Evolutionary conservation across 2,113 vertebrate genomes (phyloP), one percentile per base, ranked within the genome.

Genomic region (Anguilla japonica): DNA sequence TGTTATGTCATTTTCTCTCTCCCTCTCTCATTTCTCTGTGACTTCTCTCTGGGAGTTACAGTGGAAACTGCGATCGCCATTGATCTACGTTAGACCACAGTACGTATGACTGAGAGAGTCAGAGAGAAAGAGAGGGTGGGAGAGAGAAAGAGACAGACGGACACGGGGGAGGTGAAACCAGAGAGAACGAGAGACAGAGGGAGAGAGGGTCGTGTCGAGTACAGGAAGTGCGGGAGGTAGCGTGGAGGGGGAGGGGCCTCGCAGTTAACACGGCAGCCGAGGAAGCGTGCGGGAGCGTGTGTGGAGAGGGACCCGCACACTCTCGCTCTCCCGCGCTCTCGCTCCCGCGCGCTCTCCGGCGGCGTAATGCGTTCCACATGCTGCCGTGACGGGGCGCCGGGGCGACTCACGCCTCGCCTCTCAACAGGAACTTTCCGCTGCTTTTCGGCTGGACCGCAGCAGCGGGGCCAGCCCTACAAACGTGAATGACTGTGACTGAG

Each of bases 361-460:
- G 0, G 87, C 86, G 41, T 92, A 93, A 94, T 88, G 20, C 81
- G 3, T 88, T 87, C 91, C 92, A 92, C 80, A 92, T 94, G 93
- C 91, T 88, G 71, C 83, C 82, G 67, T 1, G 1, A 53, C 7
- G 2, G 8, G 8, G 8, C 50, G 11, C 50, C 50, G 11, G 50
- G 7, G 11, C 13, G 11, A 53, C 11, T 11, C 9, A 53, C 1
- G 2, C 50, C 50, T 53, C 7, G 1, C 13, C 13, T 53, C 50
- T 14, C 50, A 34, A 14, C 50, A 14, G 50, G 2, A 53, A 53
- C 50, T 53, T 53, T 53, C 11, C 50, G 50, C 11, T 1, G 50
- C 50, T 34, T 34, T 34, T 34, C 34, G 34, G 34, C 34, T 34
- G 34, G 34, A 34, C 34, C 34, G 34, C 34, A 34, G 34, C 34